A percentile compares a stretch with the other conserved stretches of the same genome.
Evolutionary conservation across 2,888 invertebrate genomes (phyloP).

Genomic region (Epistrophella euchroma): DNA sequence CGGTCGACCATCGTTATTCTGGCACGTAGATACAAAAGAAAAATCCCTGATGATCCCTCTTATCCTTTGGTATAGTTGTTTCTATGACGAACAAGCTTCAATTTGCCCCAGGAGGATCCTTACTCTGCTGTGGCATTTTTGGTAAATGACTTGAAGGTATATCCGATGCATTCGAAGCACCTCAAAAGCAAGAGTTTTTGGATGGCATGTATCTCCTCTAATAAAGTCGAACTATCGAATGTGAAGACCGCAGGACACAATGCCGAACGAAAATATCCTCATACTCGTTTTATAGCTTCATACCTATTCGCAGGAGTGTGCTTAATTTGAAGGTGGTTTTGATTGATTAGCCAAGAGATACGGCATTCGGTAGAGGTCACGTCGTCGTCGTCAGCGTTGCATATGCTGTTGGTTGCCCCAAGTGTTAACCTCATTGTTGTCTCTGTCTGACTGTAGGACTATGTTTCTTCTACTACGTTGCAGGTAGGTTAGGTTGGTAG

Average conservation of each 20-base stretch:
- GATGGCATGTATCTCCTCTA: neutral
- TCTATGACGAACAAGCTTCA: slow-evolving; percentile 36
- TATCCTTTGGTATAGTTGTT: slow-evolving; percentile 31
- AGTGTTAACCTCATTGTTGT: slow-evolving; percentile 56
- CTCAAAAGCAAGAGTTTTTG: slow-evolving; percentile 23
- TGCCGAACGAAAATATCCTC: slow-evolving; percentile 31
- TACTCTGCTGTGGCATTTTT: slow-evolving; percentile 28
- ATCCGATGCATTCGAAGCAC: slow-evolving; percentile 16
- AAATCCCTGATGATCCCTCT: slow-evolving; percentile 48
- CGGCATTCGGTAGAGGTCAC: neutral
- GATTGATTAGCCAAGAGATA: slow-evolving; percentile 64
- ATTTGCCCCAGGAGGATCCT: slow-evolving; percentile 14
- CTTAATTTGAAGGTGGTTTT: slow-evolving; percentile 47
- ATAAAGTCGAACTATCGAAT: neutral
- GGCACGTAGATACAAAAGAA: slow-evolving; percentile 12
- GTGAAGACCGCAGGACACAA: slow-evolving; percentile 49
- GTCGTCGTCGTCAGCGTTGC: neutral
- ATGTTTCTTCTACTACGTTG: slow-evolving; percentile 32
- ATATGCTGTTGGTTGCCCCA: slow-evolving; percentile 23
- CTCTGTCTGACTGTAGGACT: slow-evolving; percentile 31
- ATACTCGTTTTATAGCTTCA: neutral
- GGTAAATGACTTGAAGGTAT: slow-evolving; percentile 43
- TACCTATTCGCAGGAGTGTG: slow-evolving; percentile 39
- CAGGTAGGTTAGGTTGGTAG: slow-evolving; percentile 27
- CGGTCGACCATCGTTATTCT: slow-evolving; percentile 43